Base-by-base conservation (phyloP, 2,888 invertebrate genomes). In the Teleiodes luculella region DNA sequence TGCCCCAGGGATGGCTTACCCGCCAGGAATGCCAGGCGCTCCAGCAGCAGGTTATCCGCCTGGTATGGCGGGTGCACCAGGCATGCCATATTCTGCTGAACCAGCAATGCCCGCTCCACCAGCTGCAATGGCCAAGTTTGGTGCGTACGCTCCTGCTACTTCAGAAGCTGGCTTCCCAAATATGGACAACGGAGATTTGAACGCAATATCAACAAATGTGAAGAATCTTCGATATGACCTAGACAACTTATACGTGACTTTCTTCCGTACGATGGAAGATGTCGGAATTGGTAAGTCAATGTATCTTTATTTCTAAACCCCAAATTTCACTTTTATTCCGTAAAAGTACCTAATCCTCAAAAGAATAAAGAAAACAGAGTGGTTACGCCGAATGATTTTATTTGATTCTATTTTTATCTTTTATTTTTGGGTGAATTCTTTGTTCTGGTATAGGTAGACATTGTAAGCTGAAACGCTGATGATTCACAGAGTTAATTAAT, bases 201-300 rank as follows among this genome's bases (percentile, higher is more conserved):
- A 3, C 35, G 55, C 39, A 28, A 47, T 46, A 35, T 3, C 35
- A n/a, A 4, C 41, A 11, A 51, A 51, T 18, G 20, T 41, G 2
- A 51, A 41, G 14, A 41, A 51, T 30, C 37, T 53, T 3, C 53
- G 46, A 1, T 28, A 3, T 5, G 53, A 53, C 18, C 28, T 53
- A 5, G 46, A 53, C 18, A 46, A 53, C 16, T 18, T 53, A 30
- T 33, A 39, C 16, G 24, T 14, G 6, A 35, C 24, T 3, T 48
- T 54, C 43, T 49, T n/a, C 28, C 36, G 24, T 2, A 53, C 53
- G 5, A 37, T 53, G 46, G 53, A 35, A 7, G 53, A 30, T 3
- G 33, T 36, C 4, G 43, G 54, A 8, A 39, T 49, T 6, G 54
- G 54, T 48, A 10, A 48, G 49, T 33, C 33, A 33, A 8, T 33